phyloP scores from a whole-genome alignment of 2,797 vertebrate species.

The Xenentodon cancila region DNA sequence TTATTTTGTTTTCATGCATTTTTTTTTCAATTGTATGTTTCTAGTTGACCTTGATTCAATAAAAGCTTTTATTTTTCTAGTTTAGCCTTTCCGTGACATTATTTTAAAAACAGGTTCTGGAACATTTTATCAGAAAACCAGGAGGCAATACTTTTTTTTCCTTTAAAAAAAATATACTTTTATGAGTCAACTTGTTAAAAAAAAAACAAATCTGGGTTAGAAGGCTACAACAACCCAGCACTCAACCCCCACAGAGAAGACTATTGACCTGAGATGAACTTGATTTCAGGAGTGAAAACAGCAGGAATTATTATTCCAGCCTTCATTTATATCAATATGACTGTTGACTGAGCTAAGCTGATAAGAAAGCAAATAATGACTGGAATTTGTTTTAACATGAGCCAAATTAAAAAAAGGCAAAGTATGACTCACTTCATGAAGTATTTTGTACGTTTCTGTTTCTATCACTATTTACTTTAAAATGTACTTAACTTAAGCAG shows the following conservation, averaged over 20 bases:
- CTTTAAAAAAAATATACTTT: too few species aligned
- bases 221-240: background rate
- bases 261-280: background rate
- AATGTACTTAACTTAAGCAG: too few species aligned
- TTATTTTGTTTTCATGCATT: background rate
- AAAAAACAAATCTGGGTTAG: background rate
- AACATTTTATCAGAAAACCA: background rate
- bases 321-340: slow-evolving; percentile 23
- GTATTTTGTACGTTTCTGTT: background rate
- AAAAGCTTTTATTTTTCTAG: slow-evolving; percentile 56
- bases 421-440: background rate
- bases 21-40: background rate
- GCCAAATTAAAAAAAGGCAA: background rate
- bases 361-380: slow-evolving; percentile 24
- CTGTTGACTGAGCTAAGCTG: slow-evolving; percentile 26
- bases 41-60: slow-evolving; percentile 58
- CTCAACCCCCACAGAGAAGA: background rate
- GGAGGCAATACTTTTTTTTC: background rate
- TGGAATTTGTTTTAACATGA: background rate
- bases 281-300: slow-evolving; percentile 29
- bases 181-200: background rate
- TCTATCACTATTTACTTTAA: background rate
- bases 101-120: slow-evolving; percentile 1
- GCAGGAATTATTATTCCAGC: background rate
- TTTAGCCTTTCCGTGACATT: background rate